These are phyloP conservation scores for Trichechus manatus DNA, from an alignment of 2,113 vertebrate genomes.

Conservation along the genomic window DNA sequence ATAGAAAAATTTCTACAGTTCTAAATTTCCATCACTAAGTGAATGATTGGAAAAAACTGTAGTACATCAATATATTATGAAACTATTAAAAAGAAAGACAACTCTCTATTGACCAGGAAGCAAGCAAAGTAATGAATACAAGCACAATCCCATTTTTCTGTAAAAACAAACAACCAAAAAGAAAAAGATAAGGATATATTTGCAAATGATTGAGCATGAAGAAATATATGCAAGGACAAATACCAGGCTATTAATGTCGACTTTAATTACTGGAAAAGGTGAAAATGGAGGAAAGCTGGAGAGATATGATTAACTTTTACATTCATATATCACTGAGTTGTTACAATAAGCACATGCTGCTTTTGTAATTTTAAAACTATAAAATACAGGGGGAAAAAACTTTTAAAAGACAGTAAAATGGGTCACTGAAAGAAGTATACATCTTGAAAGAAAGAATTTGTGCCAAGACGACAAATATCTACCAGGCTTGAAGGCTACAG, in stretches of 20 bases:
- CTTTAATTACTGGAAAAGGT: background rate
- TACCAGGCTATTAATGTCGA: background rate
- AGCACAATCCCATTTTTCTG: background rate
- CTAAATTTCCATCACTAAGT: background rate
- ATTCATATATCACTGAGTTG: background rate
- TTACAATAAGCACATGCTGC: slow-evolving; percentile 32
- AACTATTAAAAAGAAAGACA: slow-evolving; percentile 37
- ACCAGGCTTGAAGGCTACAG: background rate
- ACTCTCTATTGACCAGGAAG: background rate
- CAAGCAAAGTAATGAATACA: background rate
- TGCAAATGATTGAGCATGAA: background rate
- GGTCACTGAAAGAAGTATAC: background rate
- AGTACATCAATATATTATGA: background rate
- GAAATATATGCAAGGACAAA: background rate
- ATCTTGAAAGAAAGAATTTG: background rate
- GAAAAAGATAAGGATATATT: background rate
- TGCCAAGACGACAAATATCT: background rate
- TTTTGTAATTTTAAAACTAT: slow-evolving; percentile 25
- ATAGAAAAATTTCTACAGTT: background rate
- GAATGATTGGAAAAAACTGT: background rate
- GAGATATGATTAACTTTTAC: background rate
- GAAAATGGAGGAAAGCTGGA: slow-evolving; percentile 9
- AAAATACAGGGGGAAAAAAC: background rate
- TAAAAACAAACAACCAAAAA: background rate
- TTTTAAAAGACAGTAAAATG: slow-evolving; percentile 47